These are phyloP conservation scores for Hycleus phaleratus DNA, from an alignment of 1,140 invertebrate species.

Conservation along the genomic window DNA sequence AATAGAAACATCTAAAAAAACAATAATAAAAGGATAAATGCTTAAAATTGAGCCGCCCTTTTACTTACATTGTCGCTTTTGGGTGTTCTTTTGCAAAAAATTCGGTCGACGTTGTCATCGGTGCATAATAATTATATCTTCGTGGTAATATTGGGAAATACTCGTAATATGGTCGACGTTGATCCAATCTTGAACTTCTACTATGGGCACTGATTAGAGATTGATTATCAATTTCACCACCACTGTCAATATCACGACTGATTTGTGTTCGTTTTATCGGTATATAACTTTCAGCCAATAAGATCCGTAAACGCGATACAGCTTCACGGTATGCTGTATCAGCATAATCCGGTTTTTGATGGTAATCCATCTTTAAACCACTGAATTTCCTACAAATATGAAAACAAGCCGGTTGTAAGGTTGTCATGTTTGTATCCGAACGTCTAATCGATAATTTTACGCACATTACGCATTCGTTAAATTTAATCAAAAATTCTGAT, in stretches of 20 bases:
- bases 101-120: constrained; percentile 7
- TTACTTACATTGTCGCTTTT: constrained; percentile 17
- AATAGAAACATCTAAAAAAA: background rate
- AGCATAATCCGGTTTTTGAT: constrained; percentile 64
- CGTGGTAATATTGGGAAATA: constrained; percentile 37
- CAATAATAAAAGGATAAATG: background rate
- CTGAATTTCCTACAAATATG: constrained; percentile 27
- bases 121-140: constrained; percentile 36
- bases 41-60: background rate
- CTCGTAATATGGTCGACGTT: constrained; percentile 25
- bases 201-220: constrained; percentile 37
- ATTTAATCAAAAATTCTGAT: background rate
- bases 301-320: constrained; percentile 65
- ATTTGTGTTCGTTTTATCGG: constrained; percentile 41
- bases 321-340: constrained; percentile 75
- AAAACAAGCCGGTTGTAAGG: background rate
- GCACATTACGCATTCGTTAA: background rate
- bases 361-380: constrained; percentile 40
- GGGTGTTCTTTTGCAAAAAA: constrained; percentile 4
- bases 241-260: constrained; percentile 39
- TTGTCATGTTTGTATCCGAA: background rate
- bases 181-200: constrained; percentile 25
- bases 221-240: constrained; percentile 48
- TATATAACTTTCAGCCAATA: constrained; percentile 67
- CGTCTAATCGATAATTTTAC: constrained; percentile 1